phyloP scores from a whole-genome alignment of 2,888 invertebrate genomes.

The Platycheirus albimanus region DNA sequence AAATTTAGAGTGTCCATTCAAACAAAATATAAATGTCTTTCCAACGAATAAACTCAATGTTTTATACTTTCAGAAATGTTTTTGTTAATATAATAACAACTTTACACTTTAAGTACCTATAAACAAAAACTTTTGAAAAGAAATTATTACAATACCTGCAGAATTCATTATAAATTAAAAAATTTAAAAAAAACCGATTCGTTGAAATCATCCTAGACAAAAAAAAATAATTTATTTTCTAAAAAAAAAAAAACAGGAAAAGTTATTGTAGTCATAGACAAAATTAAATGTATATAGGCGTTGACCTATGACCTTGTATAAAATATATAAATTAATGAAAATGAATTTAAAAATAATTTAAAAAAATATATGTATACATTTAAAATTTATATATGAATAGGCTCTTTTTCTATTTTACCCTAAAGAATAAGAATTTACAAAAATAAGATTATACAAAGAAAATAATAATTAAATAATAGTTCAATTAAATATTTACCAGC shows the following conservation, averaged over 20 bases:
- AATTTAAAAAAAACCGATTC: conserved; percentile 26
- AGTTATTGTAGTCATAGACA: conserved; percentile 20
- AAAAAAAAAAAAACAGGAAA: conserved; percentile 25
- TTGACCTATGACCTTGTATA: conserved; percentile 30
- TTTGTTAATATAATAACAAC: conserved; percentile 23
- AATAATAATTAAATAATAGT: conserved; percentile 24
- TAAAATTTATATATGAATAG: conserved; percentile 52
- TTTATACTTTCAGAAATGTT: not conserved
- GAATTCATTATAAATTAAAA: conserved; percentile 29
- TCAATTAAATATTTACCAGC: conserved; percentile 54
- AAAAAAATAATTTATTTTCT: conserved; percentile 56
- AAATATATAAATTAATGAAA: conserved; percentile 47
- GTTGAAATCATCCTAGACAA: conserved; percentile 46
- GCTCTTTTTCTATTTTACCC: conserved; percentile 74
- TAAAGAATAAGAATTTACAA: conserved; percentile 63
- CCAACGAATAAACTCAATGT: not conserved
- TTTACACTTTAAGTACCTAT: conserved; percentile 73
- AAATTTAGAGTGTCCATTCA: too few relatives aligned
- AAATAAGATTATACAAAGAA: conserved; percentile 59
- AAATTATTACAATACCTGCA: conserved; percentile 55
- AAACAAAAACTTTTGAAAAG: conserved; percentile 41
- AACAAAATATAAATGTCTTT: not conserved
- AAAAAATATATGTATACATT: conserved; percentile 60
- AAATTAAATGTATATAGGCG: not conserved
- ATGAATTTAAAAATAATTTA: conserved; percentile 52